phyloP scores from a whole-genome alignment of 23 tunicate species.

The Clavelina lepadiformis region DNA sequence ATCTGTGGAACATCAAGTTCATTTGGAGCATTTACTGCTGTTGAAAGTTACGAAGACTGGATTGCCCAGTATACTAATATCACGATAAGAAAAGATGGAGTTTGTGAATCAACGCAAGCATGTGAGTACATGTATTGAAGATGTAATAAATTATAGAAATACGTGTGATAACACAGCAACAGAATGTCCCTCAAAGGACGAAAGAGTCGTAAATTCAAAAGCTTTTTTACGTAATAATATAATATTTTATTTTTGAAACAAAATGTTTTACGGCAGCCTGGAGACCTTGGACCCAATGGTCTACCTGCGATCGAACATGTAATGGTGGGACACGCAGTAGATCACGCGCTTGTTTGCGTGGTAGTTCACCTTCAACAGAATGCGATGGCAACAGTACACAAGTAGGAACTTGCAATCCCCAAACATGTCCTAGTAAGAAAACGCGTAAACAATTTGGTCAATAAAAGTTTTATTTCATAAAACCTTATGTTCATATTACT shows the following conservation, averaged over 20 bases:
- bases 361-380: slow-evolving; percentile 15
- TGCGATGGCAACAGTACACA: slow-evolving; percentile 17
- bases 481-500: too few species aligned
- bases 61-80: slow-evolving; percentile 3
- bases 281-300: slow-evolving; percentile 32
- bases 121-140: neutral
- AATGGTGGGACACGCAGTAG: slow-evolving; percentile 4
- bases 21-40: slow-evolving; percentile 22
- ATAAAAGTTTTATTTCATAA: too few species aligned
- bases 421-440: slow-evolving; percentile 36
- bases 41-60: slow-evolving; percentile 49
- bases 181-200: too few species aligned
- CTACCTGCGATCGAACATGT: slow-evolving; percentile 22
- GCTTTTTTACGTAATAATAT: neutral
- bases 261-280: slow-evolving; percentile 16
- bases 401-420: slow-evolving; percentile 7
- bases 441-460: too few species aligned
- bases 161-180: neutral
- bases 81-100: neutral
- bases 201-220: too few species aligned
- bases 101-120: slow-evolving; percentile 15
- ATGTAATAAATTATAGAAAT: neutral
- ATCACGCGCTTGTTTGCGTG: slow-evolving; percentile 16
- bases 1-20: neutral
- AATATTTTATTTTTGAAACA: neutral